These are phyloP conservation scores for Pelecanus crispus DNA, from an alignment of 2,113 vertebrate genomes.

Conservation along the genomic window DNA sequence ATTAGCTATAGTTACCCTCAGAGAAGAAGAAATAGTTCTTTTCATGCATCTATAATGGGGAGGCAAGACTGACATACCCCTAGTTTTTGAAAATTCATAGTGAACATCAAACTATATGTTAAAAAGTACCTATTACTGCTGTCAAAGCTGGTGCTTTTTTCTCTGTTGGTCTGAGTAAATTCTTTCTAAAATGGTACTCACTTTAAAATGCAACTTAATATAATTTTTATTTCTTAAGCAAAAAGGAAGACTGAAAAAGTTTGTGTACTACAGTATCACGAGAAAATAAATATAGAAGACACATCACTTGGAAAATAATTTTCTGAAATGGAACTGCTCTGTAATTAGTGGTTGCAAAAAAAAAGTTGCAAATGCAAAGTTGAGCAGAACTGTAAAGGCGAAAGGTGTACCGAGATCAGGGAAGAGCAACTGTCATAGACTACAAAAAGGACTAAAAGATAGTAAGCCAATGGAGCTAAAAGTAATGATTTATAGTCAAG, in stretches of 20 bases:
- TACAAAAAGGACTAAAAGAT: not conserved
- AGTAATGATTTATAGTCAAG: not conserved
- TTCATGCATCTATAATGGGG: not conserved
- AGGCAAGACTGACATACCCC: not conserved
- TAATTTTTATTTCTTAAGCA: not conserved
- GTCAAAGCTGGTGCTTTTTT: not conserved
- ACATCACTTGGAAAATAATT: not conserved
- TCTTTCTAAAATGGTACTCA: not conserved
- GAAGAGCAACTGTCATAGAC: not conserved
- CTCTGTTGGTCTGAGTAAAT: not conserved
- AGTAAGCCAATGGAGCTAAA: not conserved
- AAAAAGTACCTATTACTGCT: not conserved
- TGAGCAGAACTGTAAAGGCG: not conserved
- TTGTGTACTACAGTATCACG: not conserved
- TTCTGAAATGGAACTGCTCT: not conserved
- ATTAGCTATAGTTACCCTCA: not conserved
- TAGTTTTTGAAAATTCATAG: not conserved
- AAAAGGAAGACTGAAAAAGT: not conserved
- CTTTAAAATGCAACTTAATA: not conserved
- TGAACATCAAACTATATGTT: not conserved
- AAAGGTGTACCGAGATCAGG: not conserved
- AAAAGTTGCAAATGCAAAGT: not conserved
- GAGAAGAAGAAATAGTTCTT: not conserved
- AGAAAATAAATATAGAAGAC: not conserved
- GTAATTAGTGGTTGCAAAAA: not conserved